Percentiles rank a stretch among this genome's conserved stretches.
These are phyloP conservation scores for Pituophis catenifer DNA, from an alignment of 2,113 vertebrate genomes.

Conservation along the genomic window DNA sequence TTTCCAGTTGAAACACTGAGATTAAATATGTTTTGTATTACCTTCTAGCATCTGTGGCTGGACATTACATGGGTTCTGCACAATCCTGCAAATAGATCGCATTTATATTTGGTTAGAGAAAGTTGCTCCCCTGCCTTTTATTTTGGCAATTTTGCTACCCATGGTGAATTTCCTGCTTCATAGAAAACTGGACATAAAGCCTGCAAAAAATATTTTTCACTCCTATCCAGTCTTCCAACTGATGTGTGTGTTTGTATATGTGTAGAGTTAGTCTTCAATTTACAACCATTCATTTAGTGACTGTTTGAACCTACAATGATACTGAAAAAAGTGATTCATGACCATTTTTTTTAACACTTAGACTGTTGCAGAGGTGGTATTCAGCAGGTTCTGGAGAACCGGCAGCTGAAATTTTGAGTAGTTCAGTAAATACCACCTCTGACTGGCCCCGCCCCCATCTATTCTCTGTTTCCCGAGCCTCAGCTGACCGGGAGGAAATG, in stretches of 20 bases:
- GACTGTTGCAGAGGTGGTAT: neutral
- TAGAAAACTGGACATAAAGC: neutral
- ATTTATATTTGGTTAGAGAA: neutral
- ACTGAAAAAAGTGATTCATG: neutral
- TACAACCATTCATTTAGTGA: neutral
- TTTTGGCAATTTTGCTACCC: constrained; percentile 20
- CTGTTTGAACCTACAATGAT: neutral
- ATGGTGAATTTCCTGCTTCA: neutral
- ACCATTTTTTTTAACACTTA: neutral
- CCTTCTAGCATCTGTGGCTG: neutral
- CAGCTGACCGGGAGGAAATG: no score
- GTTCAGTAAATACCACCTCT: no score
- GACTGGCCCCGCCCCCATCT: no score
- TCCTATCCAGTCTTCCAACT: neutral
- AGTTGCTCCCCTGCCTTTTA: neutral
- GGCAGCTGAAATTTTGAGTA: no score
- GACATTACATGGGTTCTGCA: neutral
- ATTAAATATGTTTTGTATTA: neutral
- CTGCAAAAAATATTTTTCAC: neutral
- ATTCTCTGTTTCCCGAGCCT: no score
- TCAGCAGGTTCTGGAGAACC: no score
- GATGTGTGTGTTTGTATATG: neutral
- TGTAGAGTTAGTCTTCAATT: neutral
- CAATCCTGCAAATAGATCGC: neutral
- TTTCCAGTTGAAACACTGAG: neutral